Evolutionary conservation across 1,140 invertebrate species (phyloP), one percentile per base, ranked within the genome.

Genomic region (Charaxes varanes): DNA sequence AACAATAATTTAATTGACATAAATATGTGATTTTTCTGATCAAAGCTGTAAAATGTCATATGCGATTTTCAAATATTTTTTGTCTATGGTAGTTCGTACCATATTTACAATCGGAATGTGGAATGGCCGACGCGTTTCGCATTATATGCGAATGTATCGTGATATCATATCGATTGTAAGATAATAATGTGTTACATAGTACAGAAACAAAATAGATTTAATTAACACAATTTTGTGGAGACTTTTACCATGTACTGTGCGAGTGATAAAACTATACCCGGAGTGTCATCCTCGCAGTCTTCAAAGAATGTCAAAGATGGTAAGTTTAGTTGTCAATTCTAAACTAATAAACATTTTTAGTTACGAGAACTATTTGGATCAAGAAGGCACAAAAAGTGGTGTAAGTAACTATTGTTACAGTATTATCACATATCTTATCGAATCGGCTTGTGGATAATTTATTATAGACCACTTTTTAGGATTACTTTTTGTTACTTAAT

Each of bases 281-380:
- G 74, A 73, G 77, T 82, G 65, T 83, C 78, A 68, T 79, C 80
- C 57, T 85, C 82, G 41, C 79, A 85, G 61, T 82, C 80, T 68
- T 73, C 82, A 41, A 85, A 82, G 74, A 84, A 78, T 68, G 78
- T 84, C 74, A 85, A 83, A 85, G 82, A 85, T 67, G 74, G 82
- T 84, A 84, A 82, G 82, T 84, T 84, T 77, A 56, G 63, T 71
- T 80, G 76, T 78, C 69, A 79, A 51, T 63, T 54, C 50, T 13
- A 38, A 35, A 53, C 38, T 47, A 35, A 21, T 55, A 49, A 42
- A 44, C 26, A 33, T 43, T 62, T 53, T 59, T 62, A 45, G 46
- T 53, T 46, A 46, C 40, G 43, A 27, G 34, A 6, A 19, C 6
- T 23, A 21, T 19, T 2, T 14, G 11, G 14, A 13, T n/a, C n/a